Conservation (phyloP, 2,888 invertebrate species). For the Alentia gelatinosa region DNA sequence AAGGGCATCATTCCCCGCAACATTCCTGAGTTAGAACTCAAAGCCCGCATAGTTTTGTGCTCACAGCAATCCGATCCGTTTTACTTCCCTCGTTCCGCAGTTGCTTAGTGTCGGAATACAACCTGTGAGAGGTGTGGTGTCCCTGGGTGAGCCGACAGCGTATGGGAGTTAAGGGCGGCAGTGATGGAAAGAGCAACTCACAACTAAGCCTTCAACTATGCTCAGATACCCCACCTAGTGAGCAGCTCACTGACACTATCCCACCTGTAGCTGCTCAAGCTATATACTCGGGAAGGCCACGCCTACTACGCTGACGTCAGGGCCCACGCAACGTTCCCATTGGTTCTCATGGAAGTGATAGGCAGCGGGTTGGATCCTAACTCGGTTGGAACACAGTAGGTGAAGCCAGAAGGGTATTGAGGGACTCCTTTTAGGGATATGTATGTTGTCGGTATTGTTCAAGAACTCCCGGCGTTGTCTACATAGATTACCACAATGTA, state of each 20-base stretch:
- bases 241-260: not conserved
- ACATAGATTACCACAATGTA: too few species aligned
- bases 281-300: not conserved
- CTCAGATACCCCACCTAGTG: not conserved
- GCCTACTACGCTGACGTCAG: not conserved
- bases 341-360: not conserved
- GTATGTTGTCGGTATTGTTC: too few species aligned
- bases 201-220: not conserved
- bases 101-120: too few species aligned
- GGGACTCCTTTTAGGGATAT: too few species aligned
- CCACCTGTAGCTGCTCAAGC: not conserved
- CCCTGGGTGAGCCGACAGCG: too few species aligned
- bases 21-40: not conserved
- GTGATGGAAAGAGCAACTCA: constrained; percentile 4
- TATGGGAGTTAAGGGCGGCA: too few species aligned
- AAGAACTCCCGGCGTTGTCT: too few species aligned
- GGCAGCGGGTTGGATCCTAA: not conserved
- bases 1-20: not conserved
- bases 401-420: not conserved
- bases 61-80: too few species aligned
- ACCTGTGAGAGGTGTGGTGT: too few species aligned
- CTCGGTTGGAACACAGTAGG: not conserved
- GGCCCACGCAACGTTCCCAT: not conserved
- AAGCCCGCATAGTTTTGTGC: too few species aligned
- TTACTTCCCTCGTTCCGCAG: too few species aligned